These are phyloP conservation scores for Lacanobia wlatinum DNA, from an alignment of 2,888 invertebrate species.

Conservation along the genomic window DNA sequence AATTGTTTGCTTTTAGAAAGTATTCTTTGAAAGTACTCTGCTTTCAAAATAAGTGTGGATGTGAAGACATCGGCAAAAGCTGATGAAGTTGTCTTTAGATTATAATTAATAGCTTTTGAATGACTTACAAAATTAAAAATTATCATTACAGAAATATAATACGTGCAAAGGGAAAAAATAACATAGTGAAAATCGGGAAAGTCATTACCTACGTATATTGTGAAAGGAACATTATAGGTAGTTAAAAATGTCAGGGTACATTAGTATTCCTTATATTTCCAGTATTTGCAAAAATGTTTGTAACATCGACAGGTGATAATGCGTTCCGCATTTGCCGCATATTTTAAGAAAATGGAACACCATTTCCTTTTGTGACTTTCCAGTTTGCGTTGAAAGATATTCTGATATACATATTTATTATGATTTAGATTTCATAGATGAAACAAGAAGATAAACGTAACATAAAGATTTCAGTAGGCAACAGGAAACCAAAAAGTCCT, in stretches of 20 bases:
- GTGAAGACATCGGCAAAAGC: too few species aligned
- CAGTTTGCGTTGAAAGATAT: constrained; percentile 28
- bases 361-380: constrained; percentile 35
- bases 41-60: background rate
- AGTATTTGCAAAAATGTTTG: constrained; percentile 13
- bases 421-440: background rate
- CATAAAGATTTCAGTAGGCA: too few species aligned
- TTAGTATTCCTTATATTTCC: background rate
- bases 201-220: background rate
- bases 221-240: background rate
- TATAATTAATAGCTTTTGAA: too few species aligned
- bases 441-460: too few species aligned
- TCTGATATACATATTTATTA: constrained; percentile 27
- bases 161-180: background rate
- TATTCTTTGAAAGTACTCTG: too few species aligned
- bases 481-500: too few species aligned
- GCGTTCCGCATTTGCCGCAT: constrained; percentile 29
- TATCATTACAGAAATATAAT: background rate
- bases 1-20: too few species aligned
- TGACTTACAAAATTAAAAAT: too few species aligned
- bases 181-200: background rate
- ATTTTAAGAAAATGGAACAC: constrained; percentile 40
- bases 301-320: constrained; percentile 30
- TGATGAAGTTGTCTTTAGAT: too few species aligned
- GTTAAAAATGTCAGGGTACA: background rate